Evolutionary conservation across 2,888 invertebrate genomes (phyloP).

Genomic region (Himalopsyche kuldschensis): DNA sequence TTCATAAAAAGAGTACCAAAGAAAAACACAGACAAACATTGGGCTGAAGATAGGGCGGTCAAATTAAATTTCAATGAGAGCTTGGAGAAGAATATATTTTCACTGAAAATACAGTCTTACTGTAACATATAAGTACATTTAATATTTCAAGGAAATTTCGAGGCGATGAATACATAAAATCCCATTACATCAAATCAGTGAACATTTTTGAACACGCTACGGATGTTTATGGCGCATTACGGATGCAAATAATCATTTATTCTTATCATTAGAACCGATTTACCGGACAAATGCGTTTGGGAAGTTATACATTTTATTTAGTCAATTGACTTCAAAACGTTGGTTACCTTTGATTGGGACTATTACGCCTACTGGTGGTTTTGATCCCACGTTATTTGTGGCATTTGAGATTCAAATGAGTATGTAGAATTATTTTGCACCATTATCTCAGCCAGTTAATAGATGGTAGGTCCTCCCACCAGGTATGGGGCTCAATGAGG

Average conservation of each 20-base stretch:
- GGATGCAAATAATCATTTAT: not conserved
- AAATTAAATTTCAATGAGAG: no score
- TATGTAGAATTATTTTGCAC: constrained; percentile 33
- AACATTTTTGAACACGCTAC: no score
- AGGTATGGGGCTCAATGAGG: constrained; percentile 20
- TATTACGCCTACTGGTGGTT: constrained; percentile 31
- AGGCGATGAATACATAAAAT: no score
- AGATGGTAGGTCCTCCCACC: constrained; percentile 30
- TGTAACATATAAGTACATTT: no score
- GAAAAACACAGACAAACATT: no score
- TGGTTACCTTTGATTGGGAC: constrained; percentile 37
- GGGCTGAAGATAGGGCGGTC: no score
- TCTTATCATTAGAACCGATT: not conserved
- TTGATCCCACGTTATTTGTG: constrained; percentile 21
- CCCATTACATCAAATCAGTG: no score
- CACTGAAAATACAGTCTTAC: no score
- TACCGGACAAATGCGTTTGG: not conserved
- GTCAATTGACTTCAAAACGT: constrained; percentile 27
- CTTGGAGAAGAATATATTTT: no score
- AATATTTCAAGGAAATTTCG: no score
- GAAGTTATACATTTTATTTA: not conserved
- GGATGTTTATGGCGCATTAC: not conserved
- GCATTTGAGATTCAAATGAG: constrained; percentile 18
- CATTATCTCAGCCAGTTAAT: constrained; percentile 26
- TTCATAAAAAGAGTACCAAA: no score